phyloP scores from a whole-genome alignment of 2,888 invertebrate genomes.

The Drosophila nigricruria region DNA sequence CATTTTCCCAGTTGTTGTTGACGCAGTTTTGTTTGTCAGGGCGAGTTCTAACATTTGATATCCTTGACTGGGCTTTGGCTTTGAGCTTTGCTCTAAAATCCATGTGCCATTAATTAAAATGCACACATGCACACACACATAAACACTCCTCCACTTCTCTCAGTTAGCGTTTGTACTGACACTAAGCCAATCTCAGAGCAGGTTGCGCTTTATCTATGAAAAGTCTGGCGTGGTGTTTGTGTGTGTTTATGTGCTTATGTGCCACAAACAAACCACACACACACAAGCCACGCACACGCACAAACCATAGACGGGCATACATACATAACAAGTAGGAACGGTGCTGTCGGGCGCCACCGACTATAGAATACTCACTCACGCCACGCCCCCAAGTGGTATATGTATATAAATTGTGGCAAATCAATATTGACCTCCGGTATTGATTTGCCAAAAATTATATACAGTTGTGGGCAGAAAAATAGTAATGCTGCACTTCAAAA shows the following conservation, averaged over 20 bases:
- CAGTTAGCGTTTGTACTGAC: not conserved
- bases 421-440: too few relatives aligned
- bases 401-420: too few relatives aligned
- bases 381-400: too few relatives aligned
- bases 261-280: constrained; percentile 17
- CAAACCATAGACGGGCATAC: not conserved
- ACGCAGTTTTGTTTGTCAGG: constrained; percentile 31
- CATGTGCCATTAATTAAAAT: constrained; percentile 66
- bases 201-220: not conserved
- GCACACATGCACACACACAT: not conserved
- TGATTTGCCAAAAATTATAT: too few relatives aligned
- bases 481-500: too few relatives aligned
- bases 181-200: not conserved
- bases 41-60: constrained; percentile 38
- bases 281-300: not conserved
- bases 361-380: too few relatives aligned
- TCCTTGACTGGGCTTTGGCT: constrained; percentile 51
- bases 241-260: not conserved
- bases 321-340: not conserved
- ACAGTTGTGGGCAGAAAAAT: too few relatives aligned
- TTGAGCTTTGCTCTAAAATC: constrained; percentile 30
- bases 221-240: not conserved
- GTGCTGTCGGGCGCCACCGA: too few relatives aligned
- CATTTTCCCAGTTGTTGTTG: constrained; percentile 25
- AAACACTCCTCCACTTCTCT: not conserved